phyloP scores from a whole-genome alignment of 2,888 invertebrate genomes.

The Catocala nupta region DNA sequence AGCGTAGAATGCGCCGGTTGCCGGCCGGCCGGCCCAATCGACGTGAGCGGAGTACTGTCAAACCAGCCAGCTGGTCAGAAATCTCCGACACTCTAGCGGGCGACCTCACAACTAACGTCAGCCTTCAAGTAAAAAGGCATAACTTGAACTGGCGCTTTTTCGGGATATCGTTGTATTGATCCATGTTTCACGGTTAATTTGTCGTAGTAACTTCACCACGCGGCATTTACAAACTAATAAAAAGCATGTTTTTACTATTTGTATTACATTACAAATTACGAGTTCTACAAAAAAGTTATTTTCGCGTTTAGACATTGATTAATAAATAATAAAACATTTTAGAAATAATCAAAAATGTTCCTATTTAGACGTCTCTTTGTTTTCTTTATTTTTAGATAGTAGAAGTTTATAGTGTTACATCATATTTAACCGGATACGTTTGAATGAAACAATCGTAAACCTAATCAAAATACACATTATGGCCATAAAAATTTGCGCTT shows the following conservation, averaged over 20 bases:
- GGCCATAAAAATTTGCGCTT: slow-evolving; percentile 12
- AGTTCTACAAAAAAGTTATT: too few species aligned
- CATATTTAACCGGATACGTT: not conserved
- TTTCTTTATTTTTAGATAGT: too few species aligned
- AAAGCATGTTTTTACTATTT: too few species aligned
- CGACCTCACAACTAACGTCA: slow-evolving; percentile 76
- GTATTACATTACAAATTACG: too few species aligned
- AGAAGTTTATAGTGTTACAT: too few species aligned
- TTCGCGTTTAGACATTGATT: too few species aligned
- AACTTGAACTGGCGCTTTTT: slow-evolving; percentile 46
- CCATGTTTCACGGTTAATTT: not conserved
- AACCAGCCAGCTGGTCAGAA: slow-evolving; percentile 78
- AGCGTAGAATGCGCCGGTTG: slow-evolving; percentile 65
- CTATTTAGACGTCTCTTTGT: too few species aligned
- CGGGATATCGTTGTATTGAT: not conserved
- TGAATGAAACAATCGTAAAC: not conserved
- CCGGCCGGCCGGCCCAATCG: slow-evolving; percentile 69
- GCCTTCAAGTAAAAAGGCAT: slow-evolving; percentile 54
- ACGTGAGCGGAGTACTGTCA: slow-evolving; percentile 77
- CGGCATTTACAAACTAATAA: too few species aligned
- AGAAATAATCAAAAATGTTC: too few species aligned
- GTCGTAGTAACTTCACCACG: too few species aligned
- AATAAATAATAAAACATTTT: too few species aligned
- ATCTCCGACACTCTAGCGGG: slow-evolving; percentile 79
- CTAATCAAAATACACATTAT: slow-evolving; percentile 12